Conservation (phyloP, 30 jellyfish, hydroid and myxozoan genomes). For the Sanderia malayensis region DNA sequence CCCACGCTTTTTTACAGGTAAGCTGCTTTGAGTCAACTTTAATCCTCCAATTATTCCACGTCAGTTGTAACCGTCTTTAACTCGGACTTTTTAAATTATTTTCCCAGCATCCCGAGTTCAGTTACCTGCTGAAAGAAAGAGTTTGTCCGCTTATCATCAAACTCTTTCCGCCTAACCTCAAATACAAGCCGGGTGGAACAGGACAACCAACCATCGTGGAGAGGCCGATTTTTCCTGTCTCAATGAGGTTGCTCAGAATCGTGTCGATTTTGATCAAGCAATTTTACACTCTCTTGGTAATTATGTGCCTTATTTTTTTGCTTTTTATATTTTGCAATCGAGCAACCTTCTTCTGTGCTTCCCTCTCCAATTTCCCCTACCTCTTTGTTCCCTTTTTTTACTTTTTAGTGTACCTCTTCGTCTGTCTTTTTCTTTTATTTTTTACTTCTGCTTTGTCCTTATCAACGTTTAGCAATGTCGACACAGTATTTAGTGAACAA, state of each 20-base stretch:
- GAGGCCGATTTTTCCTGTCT: slow-evolving; percentile 91
- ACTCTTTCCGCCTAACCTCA: slow-evolving; percentile 92
- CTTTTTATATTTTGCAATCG: no score
- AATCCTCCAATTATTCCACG: background rate
- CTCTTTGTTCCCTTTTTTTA: no score
- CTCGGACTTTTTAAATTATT: background rate
- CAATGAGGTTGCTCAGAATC: slow-evolving; percentile 84
- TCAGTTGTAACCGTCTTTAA: background rate
- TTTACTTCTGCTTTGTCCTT: no score
- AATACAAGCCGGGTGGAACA: slow-evolving; percentile 72
- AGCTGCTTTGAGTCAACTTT: background rate
- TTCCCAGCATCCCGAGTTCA: slow-evolving; percentile 92
- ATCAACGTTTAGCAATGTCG: no score
- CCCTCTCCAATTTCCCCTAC: no score
- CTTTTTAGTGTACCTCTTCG: no score
- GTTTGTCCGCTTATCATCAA: slow-evolving; percentile 92
- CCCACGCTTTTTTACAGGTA: slow-evolving; percentile 88
- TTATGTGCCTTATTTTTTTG: background rate
- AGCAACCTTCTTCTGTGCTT: no score
- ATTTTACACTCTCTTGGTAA: slow-evolving; percentile 82
- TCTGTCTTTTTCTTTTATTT: no score
- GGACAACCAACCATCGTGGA: slow-evolving; percentile 83
- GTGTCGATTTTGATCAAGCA: slow-evolving; percentile 90
- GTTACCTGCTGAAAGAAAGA: slow-evolving; percentile 86
- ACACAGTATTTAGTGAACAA: no score